Percentiles rank a stretch among this genome's conserved stretches.
Conservation (phyloP, 2,888 invertebrate species). For the Fragum whitleyi region DNA sequence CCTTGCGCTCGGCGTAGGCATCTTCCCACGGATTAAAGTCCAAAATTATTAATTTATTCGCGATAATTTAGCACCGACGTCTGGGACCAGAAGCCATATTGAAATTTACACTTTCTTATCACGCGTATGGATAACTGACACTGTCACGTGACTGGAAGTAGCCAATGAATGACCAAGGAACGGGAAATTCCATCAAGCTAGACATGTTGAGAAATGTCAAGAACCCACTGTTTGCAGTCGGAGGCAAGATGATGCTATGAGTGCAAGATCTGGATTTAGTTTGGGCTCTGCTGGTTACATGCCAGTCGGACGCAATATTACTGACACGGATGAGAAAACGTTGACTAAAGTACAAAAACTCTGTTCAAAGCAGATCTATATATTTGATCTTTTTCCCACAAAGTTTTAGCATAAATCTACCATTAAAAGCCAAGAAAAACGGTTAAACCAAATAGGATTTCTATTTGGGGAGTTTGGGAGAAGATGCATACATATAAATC, state of each 20-base stretch:
- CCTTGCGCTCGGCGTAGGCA: slow-evolving; percentile 75
- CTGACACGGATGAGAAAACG: slow-evolving; percentile 56
- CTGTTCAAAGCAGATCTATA: no score
- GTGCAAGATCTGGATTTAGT: slow-evolving; percentile 64
- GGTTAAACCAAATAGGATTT: no score
- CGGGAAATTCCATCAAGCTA: slow-evolving; percentile 59
- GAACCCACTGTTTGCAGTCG: slow-evolving; percentile 49
- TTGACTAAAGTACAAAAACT: slow-evolving; percentile 1
- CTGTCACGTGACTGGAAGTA: slow-evolving; percentile 60
- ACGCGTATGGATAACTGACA: slow-evolving; percentile 72
- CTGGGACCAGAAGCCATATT: slow-evolving; percentile 77
- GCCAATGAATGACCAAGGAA: slow-evolving; percentile 58
- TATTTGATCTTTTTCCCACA: no score
- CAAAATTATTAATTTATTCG: slow-evolving; percentile 44
- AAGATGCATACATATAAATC: no score
- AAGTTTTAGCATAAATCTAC: no score
- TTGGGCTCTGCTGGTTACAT: slow-evolving; percentile 65
- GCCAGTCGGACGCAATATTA: slow-evolving; percentile 50
- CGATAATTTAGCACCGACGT: slow-evolving; percentile 53
- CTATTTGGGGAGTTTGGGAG: no score
- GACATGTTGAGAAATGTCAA: slow-evolving; percentile 58
- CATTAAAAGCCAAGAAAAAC: no score
- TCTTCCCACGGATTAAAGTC: slow-evolving; percentile 57
- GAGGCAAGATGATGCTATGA: slow-evolving; percentile 52
- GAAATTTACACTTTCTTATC: slow-evolving; percentile 73